Conservation (phyloP, 2,113 vertebrate genomes). For the Paratilapia polleni region DNA sequence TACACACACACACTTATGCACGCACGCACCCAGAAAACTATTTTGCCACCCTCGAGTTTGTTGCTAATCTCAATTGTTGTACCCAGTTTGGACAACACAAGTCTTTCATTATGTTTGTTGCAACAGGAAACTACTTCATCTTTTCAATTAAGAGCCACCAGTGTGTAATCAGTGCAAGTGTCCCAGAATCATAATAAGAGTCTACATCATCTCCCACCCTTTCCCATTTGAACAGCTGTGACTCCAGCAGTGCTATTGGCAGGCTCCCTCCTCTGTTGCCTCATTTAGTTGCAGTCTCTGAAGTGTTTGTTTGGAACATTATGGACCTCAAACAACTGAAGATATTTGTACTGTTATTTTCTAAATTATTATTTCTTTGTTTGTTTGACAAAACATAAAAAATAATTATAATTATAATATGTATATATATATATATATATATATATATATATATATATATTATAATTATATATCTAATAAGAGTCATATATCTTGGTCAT, state of each 20-base stretch:
- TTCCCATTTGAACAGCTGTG: slow-evolving; percentile 71
- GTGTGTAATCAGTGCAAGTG: slow-evolving; percentile 64
- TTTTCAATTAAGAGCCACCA: slow-evolving; percentile 59
- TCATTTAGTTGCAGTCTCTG: slow-evolving; percentile 62
- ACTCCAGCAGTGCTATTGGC: slow-evolving; percentile 70
- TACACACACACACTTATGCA: not conserved
- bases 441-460: too few relatives aligned
- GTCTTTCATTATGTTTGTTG: slow-evolving; percentile 45
- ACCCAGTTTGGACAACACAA: slow-evolving; percentile 21
- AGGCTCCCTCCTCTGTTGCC: slow-evolving; percentile 50
- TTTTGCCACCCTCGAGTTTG: slow-evolving; percentile 6
- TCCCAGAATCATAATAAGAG: slow-evolving; percentile 67
- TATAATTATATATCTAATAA: too few relatives aligned
- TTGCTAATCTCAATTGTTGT: slow-evolving; percentile 23
- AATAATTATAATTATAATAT: too few relatives aligned
- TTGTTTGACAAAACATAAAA: too few relatives aligned
- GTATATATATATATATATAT: too few relatives aligned
- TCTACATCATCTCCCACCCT: slow-evolving; percentile 51
- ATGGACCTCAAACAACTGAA: slow-evolving; percentile 32
- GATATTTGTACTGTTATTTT: slow-evolving; percentile 11
- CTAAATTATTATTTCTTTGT: not conserved
- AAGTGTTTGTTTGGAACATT: slow-evolving; percentile 54
- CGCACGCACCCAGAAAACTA: not conserved
- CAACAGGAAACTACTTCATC: slow-evolving; percentile 56
- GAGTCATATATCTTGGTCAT: too few relatives aligned